A percentile compares a stretch with the other conserved stretches of the same genome.
Conservation (phyloP, 2,888 invertebrate genomes). For the Polietes domitor region DNA sequence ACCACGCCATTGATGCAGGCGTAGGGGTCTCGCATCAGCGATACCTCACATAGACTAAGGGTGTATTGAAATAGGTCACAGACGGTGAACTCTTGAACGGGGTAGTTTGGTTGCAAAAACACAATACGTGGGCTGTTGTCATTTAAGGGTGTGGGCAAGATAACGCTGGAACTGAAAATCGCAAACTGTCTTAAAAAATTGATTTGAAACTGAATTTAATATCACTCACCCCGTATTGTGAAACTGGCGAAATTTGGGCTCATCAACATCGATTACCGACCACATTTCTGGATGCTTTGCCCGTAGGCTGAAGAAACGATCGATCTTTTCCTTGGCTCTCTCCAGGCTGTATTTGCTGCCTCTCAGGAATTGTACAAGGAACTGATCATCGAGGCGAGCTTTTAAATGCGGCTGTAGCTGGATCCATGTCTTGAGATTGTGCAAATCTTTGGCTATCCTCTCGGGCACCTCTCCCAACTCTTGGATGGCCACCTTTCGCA, state of each 20-base stretch:
- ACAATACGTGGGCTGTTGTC: not conserved
- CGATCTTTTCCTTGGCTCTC: constrained; percentile 81
- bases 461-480: constrained; percentile 64
- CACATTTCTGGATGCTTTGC: not conserved
- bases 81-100: not conserved
- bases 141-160: constrained; percentile 41
- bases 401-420: constrained; percentile 81
- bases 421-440: constrained; percentile 80
- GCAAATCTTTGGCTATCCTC: constrained; percentile 71
- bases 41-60: not conserved
- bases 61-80: not conserved
- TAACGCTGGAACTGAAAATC: constrained; percentile 73
- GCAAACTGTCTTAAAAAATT: constrained; percentile 70
- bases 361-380: constrained; percentile 81
- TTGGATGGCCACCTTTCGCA: not conserved
- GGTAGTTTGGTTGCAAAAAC: not conserved
- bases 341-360: constrained; percentile 82
- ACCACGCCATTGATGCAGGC: constrained; percentile 82
- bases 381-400: constrained; percentile 77
- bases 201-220: not conserved
- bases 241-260: not conserved
- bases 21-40: constrained; percentile 84
- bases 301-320: constrained; percentile 82
- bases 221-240: not conserved
- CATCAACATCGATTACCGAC: not conserved